Evolutionary conservation across 2,797 vertebrate genomes (phyloP).

Genomic region (Mastacembelus armatus): DNA sequence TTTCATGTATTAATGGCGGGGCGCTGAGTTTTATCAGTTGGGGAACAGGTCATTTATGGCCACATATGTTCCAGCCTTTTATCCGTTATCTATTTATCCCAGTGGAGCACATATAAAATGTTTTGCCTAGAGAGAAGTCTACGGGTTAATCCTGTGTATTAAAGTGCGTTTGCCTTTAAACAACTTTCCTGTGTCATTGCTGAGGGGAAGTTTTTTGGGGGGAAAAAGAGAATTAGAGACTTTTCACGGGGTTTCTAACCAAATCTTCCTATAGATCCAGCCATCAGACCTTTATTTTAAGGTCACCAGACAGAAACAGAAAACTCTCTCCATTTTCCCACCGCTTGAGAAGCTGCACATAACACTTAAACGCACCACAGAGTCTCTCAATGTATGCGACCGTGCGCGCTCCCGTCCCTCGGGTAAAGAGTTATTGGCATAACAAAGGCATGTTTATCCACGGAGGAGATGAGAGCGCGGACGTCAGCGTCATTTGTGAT

Average conservation of each 20-base stretch:
- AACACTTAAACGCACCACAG: constrained; percentile 29
- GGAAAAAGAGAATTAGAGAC: background rate
- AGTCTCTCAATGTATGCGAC: constrained; percentile 74
- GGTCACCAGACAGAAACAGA: background rate
- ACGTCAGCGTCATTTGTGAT: constrained; percentile 79
- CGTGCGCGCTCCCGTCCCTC: constrained; percentile 71
- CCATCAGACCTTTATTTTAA: background rate
- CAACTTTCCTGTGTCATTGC: constrained; percentile 53
- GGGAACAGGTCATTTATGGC: constrained; percentile 33
- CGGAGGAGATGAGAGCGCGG: constrained; percentile 73
- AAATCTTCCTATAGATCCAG: background rate
- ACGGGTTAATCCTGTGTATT: constrained; percentile 94
- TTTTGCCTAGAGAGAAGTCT: constrained; percentile 86
- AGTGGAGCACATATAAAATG: constrained; percentile 77
- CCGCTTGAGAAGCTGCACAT: constrained; percentile 24
- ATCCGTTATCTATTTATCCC: constrained; percentile 84
- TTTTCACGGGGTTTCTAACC: background rate
- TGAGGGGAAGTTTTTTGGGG: constrained; percentile 16
- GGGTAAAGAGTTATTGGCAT: constrained; percentile 77
- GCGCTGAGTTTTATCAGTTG: constrained; percentile 98
- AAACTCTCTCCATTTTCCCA: constrained; percentile 1
- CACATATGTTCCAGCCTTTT: constrained; percentile 70
- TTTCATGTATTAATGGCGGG: constrained; percentile 80
- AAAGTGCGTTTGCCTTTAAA: constrained; percentile 82
- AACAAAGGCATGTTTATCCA: constrained; percentile 79